phyloP scores from a whole-genome alignment of 2,888 invertebrate species.

The Luffia ferchaultella region DNA sequence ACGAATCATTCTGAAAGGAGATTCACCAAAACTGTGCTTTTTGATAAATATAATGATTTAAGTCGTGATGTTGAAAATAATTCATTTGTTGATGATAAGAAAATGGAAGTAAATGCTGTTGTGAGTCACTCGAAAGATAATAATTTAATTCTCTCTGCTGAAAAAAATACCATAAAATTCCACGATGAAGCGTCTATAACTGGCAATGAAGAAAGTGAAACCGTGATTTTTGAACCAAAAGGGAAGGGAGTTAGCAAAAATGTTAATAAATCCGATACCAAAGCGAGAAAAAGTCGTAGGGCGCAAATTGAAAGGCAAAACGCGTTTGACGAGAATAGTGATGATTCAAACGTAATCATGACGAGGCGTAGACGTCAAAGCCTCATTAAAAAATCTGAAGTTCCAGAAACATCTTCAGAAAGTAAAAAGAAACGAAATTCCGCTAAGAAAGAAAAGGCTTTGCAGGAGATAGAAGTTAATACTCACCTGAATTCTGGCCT shows the following conservation, averaged over 20 bases:
- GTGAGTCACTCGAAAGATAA: no score
- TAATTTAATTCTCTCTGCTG: background rate
- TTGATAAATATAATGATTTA: slow-evolving; percentile 19
- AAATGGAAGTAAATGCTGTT: no score
- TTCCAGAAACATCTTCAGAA: background rate
- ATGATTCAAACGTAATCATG: background rate
- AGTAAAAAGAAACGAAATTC: background rate
- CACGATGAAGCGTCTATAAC: background rate
- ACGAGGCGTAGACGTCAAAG: background rate
- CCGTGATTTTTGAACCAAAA: background rate
- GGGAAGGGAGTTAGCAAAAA: background rate
- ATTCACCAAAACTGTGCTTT: slow-evolving; percentile 41
- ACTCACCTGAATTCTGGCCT: background rate
- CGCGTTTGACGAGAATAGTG: background rate
- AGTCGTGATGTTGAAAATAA: background rate
- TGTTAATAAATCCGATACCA: background rate
- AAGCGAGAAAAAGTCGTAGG: background rate
- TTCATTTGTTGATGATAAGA: background rate
- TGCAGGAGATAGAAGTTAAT: background rate
- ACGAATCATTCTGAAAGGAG: slow-evolving; percentile 27
- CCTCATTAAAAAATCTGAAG: background rate
- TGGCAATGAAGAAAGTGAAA: background rate
- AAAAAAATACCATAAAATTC: background rate
- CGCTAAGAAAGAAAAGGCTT: background rate
- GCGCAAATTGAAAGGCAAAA: background rate